Evolutionary conservation across 2,113 vertebrate species (phyloP), one percentile per base, ranked within the genome.

Genomic region (Daphoenositta chrysoptera): DNA sequence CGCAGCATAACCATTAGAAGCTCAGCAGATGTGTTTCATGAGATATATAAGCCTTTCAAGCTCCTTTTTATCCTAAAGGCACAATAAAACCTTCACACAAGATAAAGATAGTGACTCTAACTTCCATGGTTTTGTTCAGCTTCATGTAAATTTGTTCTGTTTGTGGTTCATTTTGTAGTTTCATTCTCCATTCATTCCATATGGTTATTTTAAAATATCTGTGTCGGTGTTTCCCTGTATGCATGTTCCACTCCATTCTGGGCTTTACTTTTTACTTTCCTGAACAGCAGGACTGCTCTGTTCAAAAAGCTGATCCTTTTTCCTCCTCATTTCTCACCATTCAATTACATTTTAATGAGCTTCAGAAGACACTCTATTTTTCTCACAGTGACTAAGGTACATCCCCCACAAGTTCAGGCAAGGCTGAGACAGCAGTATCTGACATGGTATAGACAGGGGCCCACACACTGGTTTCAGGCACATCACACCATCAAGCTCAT

Each of bases 91-190:
- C 53, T 90, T 91, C 80, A 82, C 73, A 70, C 35, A 31, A 44
- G 88, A 95, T 90, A 87, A 82, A 95, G 90, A 79, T 53, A 70
- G 84, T 73, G 79, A 86, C 15, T 40, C 51, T 70, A 83, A 71
- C 75, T 84, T 91, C 69, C 61, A 47, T 69, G 30, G 45, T 64
- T 89, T 89, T 83, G 60, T 83, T 96, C 93, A 39, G 18, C 79
- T 87, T 70, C 84, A 85, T 81, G 92, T 80, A 91, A 95, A 87
- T 81, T 96, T 64, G 42, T 83, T 95, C 90, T 95, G 51, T 96
- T 97, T 91, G 87, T 66, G 79, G 75, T 89, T 94, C 53, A 90
- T 90, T 93, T 95, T 88, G 88, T 64, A 56, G 83, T 88, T 93
- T 94, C 51, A 54, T 85, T 92, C 68, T 81, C 76, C 70, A 75